A percentile compares a stretch with the other conserved stretches of the same genome.
phyloP scores from a whole-genome alignment of 2,888 invertebrate genomes.

The Dilophus febrilis region DNA sequence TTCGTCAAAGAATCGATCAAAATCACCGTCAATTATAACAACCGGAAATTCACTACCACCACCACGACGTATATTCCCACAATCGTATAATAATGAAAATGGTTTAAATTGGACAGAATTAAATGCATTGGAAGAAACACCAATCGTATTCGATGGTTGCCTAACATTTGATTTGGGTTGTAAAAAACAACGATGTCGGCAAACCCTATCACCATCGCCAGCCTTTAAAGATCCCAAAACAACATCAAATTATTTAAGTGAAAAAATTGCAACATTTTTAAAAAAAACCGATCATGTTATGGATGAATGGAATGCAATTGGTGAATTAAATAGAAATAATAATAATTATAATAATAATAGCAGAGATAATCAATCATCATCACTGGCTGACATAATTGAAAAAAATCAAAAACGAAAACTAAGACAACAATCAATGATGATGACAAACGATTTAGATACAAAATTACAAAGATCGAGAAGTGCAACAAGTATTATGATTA shows the following conservation, averaged over 20 bases:
- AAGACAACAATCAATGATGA: conserved; percentile 13
- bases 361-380: background rate
- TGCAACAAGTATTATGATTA: conserved; percentile 67
- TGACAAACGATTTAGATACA: background rate
- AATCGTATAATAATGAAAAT: conserved; percentile 34
- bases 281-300: conserved; percentile 72
- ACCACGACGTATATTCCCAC: conserved; percentile 53
- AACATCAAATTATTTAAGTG: conserved; percentile 55
- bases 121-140: conserved; percentile 50
- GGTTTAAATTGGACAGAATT: conserved; percentile 39
- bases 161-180: conserved; percentile 61
- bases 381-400: conserved; percentile 6
- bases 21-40: conserved; percentile 12
- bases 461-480: conserved; percentile 49
- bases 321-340: conserved; percentile 29
- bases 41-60: too few species aligned
- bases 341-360: background rate
- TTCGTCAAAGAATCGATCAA: too few species aligned
- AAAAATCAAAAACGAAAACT: conserved; percentile 5
- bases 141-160: conserved; percentile 68
- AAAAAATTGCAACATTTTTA: conserved; percentile 63
- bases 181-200: conserved; percentile 49
- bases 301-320: conserved; percentile 67
- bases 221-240: conserved; percentile 62
- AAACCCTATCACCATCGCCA: conserved; percentile 51